Evolutionary conservation across 2,888 invertebrate species (phyloP), one percentile per base, ranked within the genome.

Genomic region (Panopea generosa): DNA sequence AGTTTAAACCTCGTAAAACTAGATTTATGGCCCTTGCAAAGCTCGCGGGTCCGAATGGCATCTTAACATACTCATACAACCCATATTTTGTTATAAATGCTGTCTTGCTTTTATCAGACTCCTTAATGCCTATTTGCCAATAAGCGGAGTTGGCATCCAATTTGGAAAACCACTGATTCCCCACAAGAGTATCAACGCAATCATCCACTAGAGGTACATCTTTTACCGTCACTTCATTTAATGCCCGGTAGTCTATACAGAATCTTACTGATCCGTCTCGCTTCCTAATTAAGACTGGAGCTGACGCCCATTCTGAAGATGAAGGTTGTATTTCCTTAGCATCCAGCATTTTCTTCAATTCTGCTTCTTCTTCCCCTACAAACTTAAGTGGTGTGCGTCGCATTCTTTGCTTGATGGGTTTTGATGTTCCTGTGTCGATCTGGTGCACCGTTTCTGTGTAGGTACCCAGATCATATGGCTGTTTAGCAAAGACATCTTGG

Each of bases 81-180:
- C 82, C 82, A 55, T 65, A 73, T 20, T 72, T 70, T 7, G 81
- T 83, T 3, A 65, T 73, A 29, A 85, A 69, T 3, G 84, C 82
- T 6, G 83, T 77, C 47, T 82, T 84, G n/a, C 59, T 59, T 14
- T 59, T 49, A 22, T 82, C 76, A 14, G 62, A 49, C 1, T 72
- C 56, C 11, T 47, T 50, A 6, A 84, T 59, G 11, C 24, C 18
- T 18, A 83, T 66, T 22, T 78, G 78, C 67, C 60, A 79, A 38
- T 79, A 79, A 9, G 71, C 78, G 38, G 61, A 61, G 43, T 33
- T 33, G 11, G 33, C 11, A 33, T 4, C 11, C 33, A 33, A 33
- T 33, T 4, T 11, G 11, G 11, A 33, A 33, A 4, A 4, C 11
- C 11, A 33, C 33, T 11, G 33, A 24, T n/a, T n/a, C n/a, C n/a